A percentile compares a stretch with the other conserved stretches of the same genome.
Conservation (phyloP, 2,888 invertebrate species). For the Anaspis maculata region DNA sequence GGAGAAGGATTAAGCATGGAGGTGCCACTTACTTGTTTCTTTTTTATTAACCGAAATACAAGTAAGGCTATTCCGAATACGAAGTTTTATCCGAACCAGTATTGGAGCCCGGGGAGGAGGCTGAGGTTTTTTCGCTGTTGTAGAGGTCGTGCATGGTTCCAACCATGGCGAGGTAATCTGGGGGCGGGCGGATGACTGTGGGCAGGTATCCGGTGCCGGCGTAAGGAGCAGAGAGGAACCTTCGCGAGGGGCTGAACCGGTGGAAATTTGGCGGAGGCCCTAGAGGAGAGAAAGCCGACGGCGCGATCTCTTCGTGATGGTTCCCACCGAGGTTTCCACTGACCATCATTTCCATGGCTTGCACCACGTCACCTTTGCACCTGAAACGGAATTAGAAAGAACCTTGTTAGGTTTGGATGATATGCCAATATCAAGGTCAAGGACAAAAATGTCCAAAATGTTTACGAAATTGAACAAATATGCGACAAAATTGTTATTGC, state of each 20-base stretch:
- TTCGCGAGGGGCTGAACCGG: slow-evolving; percentile 53
- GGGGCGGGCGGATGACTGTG: slow-evolving; percentile 57
- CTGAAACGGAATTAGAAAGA: too few relatives aligned
- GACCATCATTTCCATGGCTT: slow-evolving; percentile 87
- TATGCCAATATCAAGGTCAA: too few relatives aligned
- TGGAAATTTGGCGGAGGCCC: slow-evolving; percentile 55
- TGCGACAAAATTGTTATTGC: too few relatives aligned
- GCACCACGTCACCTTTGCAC: slow-evolving; percentile 72
- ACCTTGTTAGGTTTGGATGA: too few relatives aligned
- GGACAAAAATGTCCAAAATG: too few relatives aligned
- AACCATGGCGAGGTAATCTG: slow-evolving; percentile 36
- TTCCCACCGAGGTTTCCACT: slow-evolving; percentile 48
- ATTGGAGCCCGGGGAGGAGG: slow-evolving; percentile 45
- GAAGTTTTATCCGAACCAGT: slow-evolving; percentile 49
- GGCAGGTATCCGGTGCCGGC: slow-evolving; percentile 76
- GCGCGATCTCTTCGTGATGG: slow-evolving; percentile 29
- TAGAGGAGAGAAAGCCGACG: slow-evolving; percentile 72
- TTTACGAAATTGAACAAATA: too few relatives aligned
- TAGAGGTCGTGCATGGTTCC: slow-evolving; percentile 40
- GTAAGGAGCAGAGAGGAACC: slow-evolving; percentile 75
- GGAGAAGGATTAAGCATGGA: too few relatives aligned
- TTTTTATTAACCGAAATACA: slow-evolving; percentile 10
- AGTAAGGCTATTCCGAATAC: slow-evolving; percentile 45
- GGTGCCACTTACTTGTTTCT: slow-evolving; percentile 24
- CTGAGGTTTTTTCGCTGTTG: slow-evolving; percentile 38